phyloP scores from a whole-genome alignment of 2,888 invertebrate species.

The Scaeva pyrastri region DNA sequence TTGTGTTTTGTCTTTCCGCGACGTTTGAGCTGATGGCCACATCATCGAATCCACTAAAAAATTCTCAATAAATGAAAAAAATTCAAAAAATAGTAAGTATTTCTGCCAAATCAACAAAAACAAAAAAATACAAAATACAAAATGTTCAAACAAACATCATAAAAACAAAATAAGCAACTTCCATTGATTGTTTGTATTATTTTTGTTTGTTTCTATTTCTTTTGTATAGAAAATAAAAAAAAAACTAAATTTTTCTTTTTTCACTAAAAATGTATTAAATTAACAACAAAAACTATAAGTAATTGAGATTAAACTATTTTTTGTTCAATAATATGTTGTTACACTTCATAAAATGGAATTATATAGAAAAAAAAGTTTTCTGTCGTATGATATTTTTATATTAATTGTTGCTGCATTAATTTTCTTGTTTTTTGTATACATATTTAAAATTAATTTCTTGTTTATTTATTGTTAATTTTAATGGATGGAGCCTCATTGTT shows the following conservation, averaged over 20 bases:
- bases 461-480: slow-evolving; percentile 66
- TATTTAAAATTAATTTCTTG: slow-evolving; percentile 44
- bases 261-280: slow-evolving; percentile 63
- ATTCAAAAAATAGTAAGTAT: slow-evolving; percentile 83
- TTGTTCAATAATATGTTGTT: slow-evolving; percentile 62
- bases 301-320: slow-evolving; percentile 52
- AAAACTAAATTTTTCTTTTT: slow-evolving; percentile 44
- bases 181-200: slow-evolving; percentile 70
- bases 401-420: slow-evolving; percentile 63
- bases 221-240: slow-evolving; percentile 66
- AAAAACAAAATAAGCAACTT: slow-evolving; percentile 52
- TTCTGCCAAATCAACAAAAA: slow-evolving; percentile 56
- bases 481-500: slow-evolving; percentile 56
- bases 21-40: slow-evolving; percentile 84
- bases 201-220: slow-evolving; percentile 70
- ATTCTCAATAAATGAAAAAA: slow-evolving; percentile 81
- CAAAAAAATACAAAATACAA: slow-evolving; percentile 59
- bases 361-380: slow-evolving; percentile 53
- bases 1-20: slow-evolving; percentile 85
- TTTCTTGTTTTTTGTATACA: slow-evolving; percentile 50
- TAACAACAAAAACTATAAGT: slow-evolving; percentile 42
- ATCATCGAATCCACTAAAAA: slow-evolving; percentile 82
- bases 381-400: slow-evolving; percentile 64
- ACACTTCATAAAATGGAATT: slow-evolving; percentile 55
- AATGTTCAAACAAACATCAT: slow-evolving; percentile 65